Base-by-base conservation (phyloP, 2,888 invertebrate genomes). In the Salticus scenicus region DNA sequence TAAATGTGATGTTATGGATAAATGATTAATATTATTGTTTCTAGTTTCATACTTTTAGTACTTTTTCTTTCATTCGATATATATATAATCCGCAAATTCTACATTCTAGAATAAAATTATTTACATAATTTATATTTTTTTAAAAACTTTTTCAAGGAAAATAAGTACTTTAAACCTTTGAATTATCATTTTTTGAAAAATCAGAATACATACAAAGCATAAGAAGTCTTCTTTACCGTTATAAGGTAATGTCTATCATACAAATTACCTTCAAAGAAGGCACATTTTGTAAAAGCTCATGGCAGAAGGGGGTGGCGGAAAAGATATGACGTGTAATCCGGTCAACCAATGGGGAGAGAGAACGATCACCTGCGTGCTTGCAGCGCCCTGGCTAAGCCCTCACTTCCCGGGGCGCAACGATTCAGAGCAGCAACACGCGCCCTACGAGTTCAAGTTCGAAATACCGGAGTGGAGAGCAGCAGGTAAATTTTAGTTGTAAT, bases 291-390 rank as follows among this genome's bases (percentile, higher is more conserved):
- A 73, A 70, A 47, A 42, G 42, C 71, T 73, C 63, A 33, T 47
- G 30, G 51, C 28, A 31, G 47, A 64, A n/a, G 70, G 75, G 74
- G 73, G 75, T 70, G 75, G 75, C 31, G 64, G 75, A 70, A 64
- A 33, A 71, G 7, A 42, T 20, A 28, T 82, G 82, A 82, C 82
- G 82, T 82, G 75, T 74, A 33, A 42, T 47, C 64, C 75, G 27
- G 24, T 28, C 75, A 71, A 63, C 82, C 82, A 82, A 82, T 82
- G 30, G 74, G n/a, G 31, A 70, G 57, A 70, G 47, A 71, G 75
- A 82, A 82, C 41, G 51, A 30, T 73, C 82, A 82, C 82, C 82
- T 82, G 82, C 82, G 82, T 82, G 75, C 64, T 82, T 12, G 41
- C 42, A 47, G 64, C 70, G 71, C 75, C 75, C 81, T 70, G 63